Conservation (phyloP, 2,888 invertebrate species). For the Sericinus montela region DNA sequence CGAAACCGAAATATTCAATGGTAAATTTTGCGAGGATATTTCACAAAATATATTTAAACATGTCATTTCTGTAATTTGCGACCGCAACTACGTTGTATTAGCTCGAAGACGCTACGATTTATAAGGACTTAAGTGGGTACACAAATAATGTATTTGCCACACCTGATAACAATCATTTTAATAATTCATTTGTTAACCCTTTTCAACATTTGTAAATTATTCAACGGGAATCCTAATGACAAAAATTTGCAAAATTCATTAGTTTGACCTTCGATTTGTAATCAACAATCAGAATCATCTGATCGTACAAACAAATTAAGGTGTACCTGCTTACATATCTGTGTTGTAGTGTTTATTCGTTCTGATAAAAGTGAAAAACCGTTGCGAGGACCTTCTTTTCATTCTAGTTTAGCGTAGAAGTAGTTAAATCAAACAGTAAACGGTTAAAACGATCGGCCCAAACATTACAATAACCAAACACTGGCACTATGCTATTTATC, state of each 20-base stretch:
- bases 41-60: neutral
- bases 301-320: conserved; percentile 49
- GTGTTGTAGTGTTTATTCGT: conserved; percentile 26
- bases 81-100: conserved; percentile 2
- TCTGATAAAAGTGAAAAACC: conserved; percentile 36
- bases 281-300: conserved; percentile 57
- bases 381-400: conserved; percentile 52
- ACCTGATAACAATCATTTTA: conserved; percentile 1
- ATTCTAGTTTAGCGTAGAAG: conserved; percentile 47
- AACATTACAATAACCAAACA: conserved; percentile 64
- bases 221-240: conserved; percentile 25
- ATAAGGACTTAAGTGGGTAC: conserved; percentile 10
- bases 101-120: neutral
- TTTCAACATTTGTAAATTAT: conserved; percentile 23
- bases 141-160: conserved; percentile 6
- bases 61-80: neutral
- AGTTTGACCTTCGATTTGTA: conserved; percentile 42
- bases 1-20: too few relatives aligned
- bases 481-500: conserved; percentile 61
- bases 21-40: neutral
- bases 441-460: conserved; percentile 64
- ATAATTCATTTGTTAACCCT: neutral
- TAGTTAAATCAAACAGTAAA: conserved; percentile 53
- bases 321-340: conserved; percentile 33
- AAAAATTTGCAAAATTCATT: conserved; percentile 41